phyloP scores from a whole-genome alignment of 2,888 invertebrate species.

The Drosophila nigricruria region DNA sequence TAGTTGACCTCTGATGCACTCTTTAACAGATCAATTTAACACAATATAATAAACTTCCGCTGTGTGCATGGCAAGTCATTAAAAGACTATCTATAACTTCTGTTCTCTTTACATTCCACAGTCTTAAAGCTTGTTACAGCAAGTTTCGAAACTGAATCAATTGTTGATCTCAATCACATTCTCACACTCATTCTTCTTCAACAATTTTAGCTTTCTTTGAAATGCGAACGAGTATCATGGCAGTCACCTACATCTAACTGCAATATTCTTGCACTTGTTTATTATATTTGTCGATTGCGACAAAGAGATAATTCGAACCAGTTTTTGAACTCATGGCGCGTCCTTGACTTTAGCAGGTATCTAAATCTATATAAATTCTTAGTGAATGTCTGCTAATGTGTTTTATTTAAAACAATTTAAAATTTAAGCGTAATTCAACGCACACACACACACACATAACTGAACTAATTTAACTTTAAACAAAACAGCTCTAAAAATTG shows the following conservation, averaged over 20 bases:
- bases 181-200: no score
- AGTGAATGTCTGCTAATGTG: background rate
- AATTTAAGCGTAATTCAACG: background rate
- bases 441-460: background rate
- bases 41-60: no score
- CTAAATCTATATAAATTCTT: background rate
- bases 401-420: background rate
- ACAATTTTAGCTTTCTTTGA: background rate
- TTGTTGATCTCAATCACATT: background rate
- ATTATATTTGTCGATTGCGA: background rate
- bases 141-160: background rate
- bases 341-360: slow-evolving; percentile 19
- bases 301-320: slow-evolving; percentile 17
- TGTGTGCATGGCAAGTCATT: no score
- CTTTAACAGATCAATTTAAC: no score
- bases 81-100: no score
- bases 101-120: background rate
- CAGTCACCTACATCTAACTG: background rate
- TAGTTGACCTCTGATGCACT: no score
- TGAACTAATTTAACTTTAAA: background rate
- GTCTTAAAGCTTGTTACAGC: background rate
- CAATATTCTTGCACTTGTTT: background rate
- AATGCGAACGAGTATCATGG: background rate
- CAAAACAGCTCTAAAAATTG: background rate
- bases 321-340: slow-evolving; percentile 5